phyloP scores from a whole-genome alignment of 2,888 invertebrate genomes.

The Sabatieria punctata region DNA sequence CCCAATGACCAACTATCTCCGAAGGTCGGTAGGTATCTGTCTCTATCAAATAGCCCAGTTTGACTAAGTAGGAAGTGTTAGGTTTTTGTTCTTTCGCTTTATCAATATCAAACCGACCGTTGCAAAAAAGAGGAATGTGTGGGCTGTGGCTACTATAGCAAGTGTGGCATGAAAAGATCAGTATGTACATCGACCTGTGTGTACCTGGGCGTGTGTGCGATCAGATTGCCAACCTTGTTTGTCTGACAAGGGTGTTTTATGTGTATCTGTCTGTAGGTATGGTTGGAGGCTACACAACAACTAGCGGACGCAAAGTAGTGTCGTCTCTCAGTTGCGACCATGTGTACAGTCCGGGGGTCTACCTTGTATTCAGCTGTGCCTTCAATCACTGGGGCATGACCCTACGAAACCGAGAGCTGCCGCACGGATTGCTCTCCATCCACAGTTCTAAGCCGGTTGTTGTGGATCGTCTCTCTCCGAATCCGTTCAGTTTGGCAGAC shows the following conservation, averaged over 20 bases:
- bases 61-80: too few species aligned
- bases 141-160: too few species aligned
- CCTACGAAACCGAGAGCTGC: slow-evolving; percentile 37
- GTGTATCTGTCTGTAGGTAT: too few species aligned
- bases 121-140: too few species aligned
- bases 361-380: slow-evolving; percentile 72
- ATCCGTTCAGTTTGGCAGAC: slow-evolving; percentile 70
- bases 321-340: slow-evolving; percentile 88
- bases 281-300: slow-evolving; percentile 60
- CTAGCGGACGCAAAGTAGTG: slow-evolving; percentile 61
- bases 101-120: too few species aligned
- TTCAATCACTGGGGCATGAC: slow-evolving; percentile 83
- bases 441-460: slow-evolving; percentile 77
- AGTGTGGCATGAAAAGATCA: too few species aligned
- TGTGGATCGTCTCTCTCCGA: slow-evolving; percentile 65
- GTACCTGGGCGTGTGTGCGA: neutral
- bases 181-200: too few species aligned
- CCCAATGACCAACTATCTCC: too few species aligned
- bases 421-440: slow-evolving; percentile 73
- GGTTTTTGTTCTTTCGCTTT: too few species aligned
- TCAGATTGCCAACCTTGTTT: neutral
- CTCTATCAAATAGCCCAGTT: too few species aligned
- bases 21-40: too few species aligned
- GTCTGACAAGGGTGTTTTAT: neutral
- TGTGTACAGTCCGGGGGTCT: slow-evolving; percentile 82